A percentile compares a stretch with the other conserved stretches of the same genome.
phyloP scores from a whole-genome alignment of 2,797 vertebrate species.

The Vespertilio murinus region DNA sequence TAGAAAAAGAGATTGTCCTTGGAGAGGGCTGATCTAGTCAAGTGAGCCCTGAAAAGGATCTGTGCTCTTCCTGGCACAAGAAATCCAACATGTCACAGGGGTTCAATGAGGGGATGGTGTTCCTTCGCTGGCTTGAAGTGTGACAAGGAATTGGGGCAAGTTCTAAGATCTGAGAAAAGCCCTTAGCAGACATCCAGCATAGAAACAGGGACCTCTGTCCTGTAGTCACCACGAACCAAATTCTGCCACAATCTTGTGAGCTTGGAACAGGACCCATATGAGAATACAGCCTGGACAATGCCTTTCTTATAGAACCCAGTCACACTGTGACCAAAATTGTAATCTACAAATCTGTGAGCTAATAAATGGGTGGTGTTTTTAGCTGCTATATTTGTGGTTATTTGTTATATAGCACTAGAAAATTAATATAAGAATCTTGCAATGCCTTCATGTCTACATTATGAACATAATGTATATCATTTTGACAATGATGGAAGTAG shows the following conservation, averaged over 20 bases:
- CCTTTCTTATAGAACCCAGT: neutral
- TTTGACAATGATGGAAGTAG: neutral
- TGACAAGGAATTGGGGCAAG: neutral
- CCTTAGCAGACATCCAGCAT: neutral
- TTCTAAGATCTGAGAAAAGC: neutral
- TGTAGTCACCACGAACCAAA: neutral
- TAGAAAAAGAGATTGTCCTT: neutral
- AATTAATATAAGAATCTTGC: neutral
- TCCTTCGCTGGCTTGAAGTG: neutral
- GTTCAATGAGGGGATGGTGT: neutral
- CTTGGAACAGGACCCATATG: neutral
- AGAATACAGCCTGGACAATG: neutral
- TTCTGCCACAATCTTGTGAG: neutral
- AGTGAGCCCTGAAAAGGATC: neutral
- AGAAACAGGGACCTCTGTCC: neutral
- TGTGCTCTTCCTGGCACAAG: neutral
- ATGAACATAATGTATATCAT: neutral
- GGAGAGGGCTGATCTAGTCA: neutral
- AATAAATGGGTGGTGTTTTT: neutral
- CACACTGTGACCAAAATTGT: neutral
- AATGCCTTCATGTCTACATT: neutral
- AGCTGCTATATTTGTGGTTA: neutral
- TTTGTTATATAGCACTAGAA: neutral
- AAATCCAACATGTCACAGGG: neutral
- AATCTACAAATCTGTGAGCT: neutral